Evolutionary conservation across 2,888 invertebrate genomes (phyloP), one percentile per base, ranked within the genome.

Genomic region (Ormyrus nitidulus): DNA sequence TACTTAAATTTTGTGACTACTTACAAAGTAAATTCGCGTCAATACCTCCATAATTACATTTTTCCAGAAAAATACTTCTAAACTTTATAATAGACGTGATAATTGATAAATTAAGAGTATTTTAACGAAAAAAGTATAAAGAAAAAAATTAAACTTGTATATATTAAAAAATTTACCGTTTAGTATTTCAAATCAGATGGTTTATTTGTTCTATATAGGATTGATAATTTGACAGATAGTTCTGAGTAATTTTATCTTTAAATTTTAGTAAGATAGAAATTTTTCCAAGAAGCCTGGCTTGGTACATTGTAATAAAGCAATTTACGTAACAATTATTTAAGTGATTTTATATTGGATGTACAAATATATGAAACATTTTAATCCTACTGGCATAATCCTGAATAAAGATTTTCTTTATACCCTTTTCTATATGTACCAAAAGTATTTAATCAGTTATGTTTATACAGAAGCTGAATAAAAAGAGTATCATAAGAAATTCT

Each of bases 331-430:
- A 77, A 77, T 74, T 54, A 34, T 72, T 79, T 53, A 59, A 77
- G 74, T 69, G 44, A 77, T 74, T 74, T 74, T 61, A 75, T 75
- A 72, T 51, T 66, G 62, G 72, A 75, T 75, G 68, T 81, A 81
- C 76, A 81, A 81, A 79, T 72, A 79, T 81, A 81, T 73, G 73
- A 79, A 81, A 81, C 48, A 69, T 69, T 54, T 64, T 51, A 75
- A 78, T 76, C 54, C 79, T 81, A 77, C 73, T 73, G 64, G 73
- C 70, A 81, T 70, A 73, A 79, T 78, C 74, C 73, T 49, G 54
- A 66, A 56, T 59, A 62, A 80, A 71, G 13, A 69, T 56, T 70
- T 54, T 61, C 11, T 59, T 65, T 66, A 68, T 73, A 75, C 54
- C 46, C 56, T 68, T 78, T 56, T 75, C 34, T 13, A 8, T 78